Conservation (phyloP, 2,797 vertebrate species). For the Myripristis murdjan region DNA sequence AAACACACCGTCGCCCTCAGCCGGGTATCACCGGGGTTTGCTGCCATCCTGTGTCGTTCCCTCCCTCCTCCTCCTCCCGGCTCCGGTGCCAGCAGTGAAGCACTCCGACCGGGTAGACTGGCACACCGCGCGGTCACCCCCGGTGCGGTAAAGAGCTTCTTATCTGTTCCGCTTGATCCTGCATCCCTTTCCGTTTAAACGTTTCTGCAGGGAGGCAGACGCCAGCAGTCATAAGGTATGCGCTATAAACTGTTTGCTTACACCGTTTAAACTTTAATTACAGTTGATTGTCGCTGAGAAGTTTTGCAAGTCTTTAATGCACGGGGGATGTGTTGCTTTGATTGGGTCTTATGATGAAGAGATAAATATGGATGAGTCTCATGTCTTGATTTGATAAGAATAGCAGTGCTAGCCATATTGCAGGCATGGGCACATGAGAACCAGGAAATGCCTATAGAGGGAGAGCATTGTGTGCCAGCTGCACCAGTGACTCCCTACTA, state of each 20-base stretch:
- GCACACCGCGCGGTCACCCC: conserved; percentile 58
- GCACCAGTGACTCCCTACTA: conserved; percentile 48
- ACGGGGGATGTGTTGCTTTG: neutral
- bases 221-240: neutral
- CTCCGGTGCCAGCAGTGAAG: conserved; percentile 70
- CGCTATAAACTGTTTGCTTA: too few relatives aligned
- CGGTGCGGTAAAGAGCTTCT: conserved; percentile 43
- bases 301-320: neutral
- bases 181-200: conserved; percentile 28
- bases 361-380: conserved; percentile 11
- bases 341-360: neutral
- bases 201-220: neutral
- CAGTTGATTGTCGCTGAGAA: neutral
- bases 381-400: conserved; percentile 35
- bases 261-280: neutral
- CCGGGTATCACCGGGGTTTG: conserved; percentile 42
- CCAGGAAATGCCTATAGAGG: conserved; percentile 76
- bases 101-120: conserved; percentile 66
- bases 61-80: conserved; percentile 51
- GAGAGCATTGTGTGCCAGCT: conserved; percentile 62
- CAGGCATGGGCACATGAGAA: conserved; percentile 63
- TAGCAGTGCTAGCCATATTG: conserved; percentile 31
- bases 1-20: conserved; percentile 33
- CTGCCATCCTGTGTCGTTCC: conserved; percentile 70
- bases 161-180: conserved; percentile 32